Evolutionary conservation across 2,797 vertebrate genomes (phyloP).

Genomic region (Falco peregrinus): DNA sequence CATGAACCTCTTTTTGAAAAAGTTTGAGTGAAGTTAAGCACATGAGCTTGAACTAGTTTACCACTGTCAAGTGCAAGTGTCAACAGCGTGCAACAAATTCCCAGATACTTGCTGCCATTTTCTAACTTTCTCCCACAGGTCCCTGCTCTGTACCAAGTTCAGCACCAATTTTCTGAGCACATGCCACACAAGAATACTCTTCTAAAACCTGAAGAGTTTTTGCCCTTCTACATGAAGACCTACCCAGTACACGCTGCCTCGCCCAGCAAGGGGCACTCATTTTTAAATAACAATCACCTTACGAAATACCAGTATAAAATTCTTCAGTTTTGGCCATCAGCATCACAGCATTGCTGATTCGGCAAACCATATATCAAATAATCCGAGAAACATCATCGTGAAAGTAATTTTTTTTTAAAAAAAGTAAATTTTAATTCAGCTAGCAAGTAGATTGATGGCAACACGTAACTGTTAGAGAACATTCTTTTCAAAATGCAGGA

Average conservation of each 20-base stretch:
- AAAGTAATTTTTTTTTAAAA: background rate
- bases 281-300: background rate
- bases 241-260: background rate
- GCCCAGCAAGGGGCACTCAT: background rate
- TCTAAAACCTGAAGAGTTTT: background rate
- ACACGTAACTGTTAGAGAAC: background rate
- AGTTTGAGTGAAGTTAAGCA: background rate
- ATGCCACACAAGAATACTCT: background rate
- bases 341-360: background rate
- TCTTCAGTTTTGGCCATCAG: background rate
- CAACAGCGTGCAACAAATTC: too few species aligned
- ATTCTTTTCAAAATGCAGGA: background rate
- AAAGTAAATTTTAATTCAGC: background rate
- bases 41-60: background rate
- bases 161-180: background rate
- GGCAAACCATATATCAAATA: background rate
- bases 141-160: background rate
- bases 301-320: background rate
- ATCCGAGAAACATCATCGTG: background rate
- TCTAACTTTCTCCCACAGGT: background rate
- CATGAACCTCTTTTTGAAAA: background rate
- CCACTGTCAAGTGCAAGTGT: background rate
- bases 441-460: background rate
- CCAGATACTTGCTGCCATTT: background rate
- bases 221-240: background rate